Evolutionary conservation across 2,113 vertebrate genomes (phyloP).

Genomic region (Antigone vipio): DNA sequence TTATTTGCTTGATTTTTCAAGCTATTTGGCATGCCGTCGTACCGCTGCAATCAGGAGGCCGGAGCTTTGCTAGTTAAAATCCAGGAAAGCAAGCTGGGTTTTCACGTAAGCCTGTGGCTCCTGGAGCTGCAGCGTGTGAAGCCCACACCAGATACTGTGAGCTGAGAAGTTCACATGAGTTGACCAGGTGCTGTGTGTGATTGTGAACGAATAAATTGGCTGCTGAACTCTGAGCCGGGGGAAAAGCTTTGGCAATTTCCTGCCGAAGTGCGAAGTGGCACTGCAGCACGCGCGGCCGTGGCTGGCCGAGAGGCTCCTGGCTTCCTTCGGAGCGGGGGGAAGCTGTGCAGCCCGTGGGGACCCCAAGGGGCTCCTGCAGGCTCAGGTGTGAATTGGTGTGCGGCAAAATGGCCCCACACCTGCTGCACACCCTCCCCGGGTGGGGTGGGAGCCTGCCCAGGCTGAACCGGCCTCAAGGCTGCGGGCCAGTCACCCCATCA

Average conservation of each 20-base stretch:
- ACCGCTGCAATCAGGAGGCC: background rate
- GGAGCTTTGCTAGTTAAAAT: background rate
- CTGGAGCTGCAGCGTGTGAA: rapidly evolving
- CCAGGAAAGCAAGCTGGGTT: background rate
- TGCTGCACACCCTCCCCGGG: background rate
- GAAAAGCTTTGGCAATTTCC: background rate
- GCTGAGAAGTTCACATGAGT: background rate
- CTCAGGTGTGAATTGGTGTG: background rate
- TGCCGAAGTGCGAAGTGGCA: background rate
- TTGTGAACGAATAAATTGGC: background rate
- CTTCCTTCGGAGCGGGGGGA: rapidly evolving
- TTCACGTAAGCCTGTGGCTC: rapidly evolving
- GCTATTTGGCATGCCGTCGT: rapidly evolving
- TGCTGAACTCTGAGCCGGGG: background rate
- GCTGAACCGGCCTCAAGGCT: background rate
- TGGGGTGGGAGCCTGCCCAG: background rate
- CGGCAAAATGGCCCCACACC: background rate
- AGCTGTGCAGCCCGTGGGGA: background rate
- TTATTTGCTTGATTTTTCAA: background rate
- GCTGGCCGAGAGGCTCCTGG: background rate
- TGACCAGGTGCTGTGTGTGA: background rate
- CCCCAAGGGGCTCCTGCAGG: background rate
- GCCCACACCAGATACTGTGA: background rate
- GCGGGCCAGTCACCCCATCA: background rate
- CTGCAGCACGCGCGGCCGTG: rapidly evolving